Percentiles rank a stretch among this genome's conserved stretches.
These are phyloP conservation scores for Pammene aurita DNA, from an alignment of 2,888 invertebrate genomes.

Conservation along the genomic window DNA sequence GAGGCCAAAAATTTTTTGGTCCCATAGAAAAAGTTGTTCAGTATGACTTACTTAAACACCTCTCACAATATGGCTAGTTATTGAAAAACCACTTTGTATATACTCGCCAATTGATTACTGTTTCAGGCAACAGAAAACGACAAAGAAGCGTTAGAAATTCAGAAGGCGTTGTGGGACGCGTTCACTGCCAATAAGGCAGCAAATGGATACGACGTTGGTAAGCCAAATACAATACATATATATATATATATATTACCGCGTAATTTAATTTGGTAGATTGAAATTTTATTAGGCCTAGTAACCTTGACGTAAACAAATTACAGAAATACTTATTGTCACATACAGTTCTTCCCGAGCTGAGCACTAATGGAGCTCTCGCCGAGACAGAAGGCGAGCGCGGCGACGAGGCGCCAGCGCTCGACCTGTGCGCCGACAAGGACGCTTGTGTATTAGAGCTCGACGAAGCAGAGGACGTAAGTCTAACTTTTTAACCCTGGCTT, in stretches of 20 bases:
- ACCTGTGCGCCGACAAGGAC: conserved; percentile 86
- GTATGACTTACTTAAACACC: too few species aligned
- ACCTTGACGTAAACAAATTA: not conserved
- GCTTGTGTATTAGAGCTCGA: conserved; percentile 67
- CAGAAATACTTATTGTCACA: not conserved
- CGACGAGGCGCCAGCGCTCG: conserved; percentile 75
- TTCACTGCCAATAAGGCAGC: conserved; percentile 71
- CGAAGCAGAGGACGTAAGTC: not conserved
- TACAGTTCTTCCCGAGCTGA: conserved; percentile 55
- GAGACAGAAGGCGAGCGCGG: conserved; percentile 62
- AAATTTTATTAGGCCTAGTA: too few species aligned
- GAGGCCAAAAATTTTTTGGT: too few species aligned
- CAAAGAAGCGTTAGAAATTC: conserved; percentile 73
- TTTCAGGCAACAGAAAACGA: conserved; percentile 74
- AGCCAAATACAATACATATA: too few species aligned
- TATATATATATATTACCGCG: too few species aligned
- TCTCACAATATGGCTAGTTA: too few species aligned
- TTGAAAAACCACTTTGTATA: too few species aligned
- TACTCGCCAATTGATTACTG: conserved; percentile 17
- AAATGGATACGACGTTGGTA: conserved; percentile 72
- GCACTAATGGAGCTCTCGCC: conserved; percentile 54
- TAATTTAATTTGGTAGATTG: too few species aligned
- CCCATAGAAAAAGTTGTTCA: too few species aligned
- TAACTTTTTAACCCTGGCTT: not conserved
- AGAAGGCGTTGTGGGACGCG: conserved; percentile 72